phyloP scores from a whole-genome alignment of 2,797 vertebrate genomes.

The Sphenodon punctatus region DNA sequence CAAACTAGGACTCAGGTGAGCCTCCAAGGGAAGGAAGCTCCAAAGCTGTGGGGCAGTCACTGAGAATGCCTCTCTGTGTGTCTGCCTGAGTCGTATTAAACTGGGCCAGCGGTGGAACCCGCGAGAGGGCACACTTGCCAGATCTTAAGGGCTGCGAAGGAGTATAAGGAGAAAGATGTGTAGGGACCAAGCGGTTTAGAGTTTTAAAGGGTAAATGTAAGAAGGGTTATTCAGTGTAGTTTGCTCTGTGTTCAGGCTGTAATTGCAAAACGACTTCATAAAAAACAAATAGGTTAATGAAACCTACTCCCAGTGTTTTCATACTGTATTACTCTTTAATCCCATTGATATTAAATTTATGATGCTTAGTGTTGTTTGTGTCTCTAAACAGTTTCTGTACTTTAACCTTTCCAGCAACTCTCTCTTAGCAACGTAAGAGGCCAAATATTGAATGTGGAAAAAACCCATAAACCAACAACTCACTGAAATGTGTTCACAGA shows the following conservation, averaged over 20 bases:
- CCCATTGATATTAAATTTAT: slow-evolving; percentile 11
- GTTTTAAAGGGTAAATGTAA: no score
- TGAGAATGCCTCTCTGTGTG: no score
- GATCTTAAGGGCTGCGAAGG: no score
- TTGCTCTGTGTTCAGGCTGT: slow-evolving; percentile 25
- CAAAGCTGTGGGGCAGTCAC: no score
- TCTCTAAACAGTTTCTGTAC: background rate
- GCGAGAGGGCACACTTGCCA: no score
- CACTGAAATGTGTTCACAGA: background rate
- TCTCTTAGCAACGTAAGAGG: background rate
- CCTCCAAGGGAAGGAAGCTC: no score
- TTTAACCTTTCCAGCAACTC: background rate
- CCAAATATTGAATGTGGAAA: background rate
- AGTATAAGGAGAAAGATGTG: no score
- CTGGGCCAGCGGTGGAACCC: no score
- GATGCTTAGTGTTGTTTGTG: background rate
- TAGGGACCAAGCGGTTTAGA: no score
- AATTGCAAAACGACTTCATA: slow-evolving; percentile 4
- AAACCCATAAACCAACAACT: background rate
- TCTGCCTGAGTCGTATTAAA: no score
- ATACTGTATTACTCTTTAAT: slow-evolving; percentile 14
- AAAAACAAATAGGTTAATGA: slow-evolving; percentile 25
- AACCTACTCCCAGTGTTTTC: slow-evolving; percentile 27
- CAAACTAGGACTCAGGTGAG: no score
- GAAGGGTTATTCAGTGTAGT: background rate